Percentiles rank a stretch among this genome's conserved stretches.
Conservation (phyloP, 2,888 invertebrate species). For the Mesorhabditis sp. region DNA sequence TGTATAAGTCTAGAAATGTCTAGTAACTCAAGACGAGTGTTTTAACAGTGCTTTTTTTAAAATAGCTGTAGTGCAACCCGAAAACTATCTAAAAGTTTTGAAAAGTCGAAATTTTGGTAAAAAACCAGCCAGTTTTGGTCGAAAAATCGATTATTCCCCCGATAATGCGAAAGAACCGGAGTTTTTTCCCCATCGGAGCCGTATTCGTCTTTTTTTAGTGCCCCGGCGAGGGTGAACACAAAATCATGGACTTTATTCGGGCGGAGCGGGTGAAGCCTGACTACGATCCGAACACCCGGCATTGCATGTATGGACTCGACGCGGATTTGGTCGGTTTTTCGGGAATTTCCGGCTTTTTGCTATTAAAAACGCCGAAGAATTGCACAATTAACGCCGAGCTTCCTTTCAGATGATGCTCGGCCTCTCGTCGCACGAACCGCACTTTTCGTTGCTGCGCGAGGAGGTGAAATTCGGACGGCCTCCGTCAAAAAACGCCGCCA, state of each 20-base stretch:
- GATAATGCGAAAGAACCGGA: too few relatives aligned
- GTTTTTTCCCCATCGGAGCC: too few relatives aligned
- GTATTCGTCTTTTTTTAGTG: constrained; percentile 60
- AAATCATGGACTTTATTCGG: constrained; percentile 97
- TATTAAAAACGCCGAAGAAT: neutral
- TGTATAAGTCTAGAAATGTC: constrained; percentile 61
- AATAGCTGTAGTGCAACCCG: too few relatives aligned
- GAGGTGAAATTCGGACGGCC: constrained; percentile 68
- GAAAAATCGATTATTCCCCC: too few relatives aligned
- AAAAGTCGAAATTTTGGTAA: too few relatives aligned
- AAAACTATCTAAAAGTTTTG: too few relatives aligned
- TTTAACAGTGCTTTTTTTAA: too few relatives aligned
- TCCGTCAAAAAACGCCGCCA: constrained; percentile 14
- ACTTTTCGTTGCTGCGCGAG: constrained; percentile 88
- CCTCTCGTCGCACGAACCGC: constrained; percentile 87
- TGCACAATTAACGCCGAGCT: neutral
- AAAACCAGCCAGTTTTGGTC: too few relatives aligned
- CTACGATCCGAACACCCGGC: constrained; percentile 84
- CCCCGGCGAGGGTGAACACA: constrained; percentile 96
- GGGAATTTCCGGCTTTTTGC: constrained; percentile 4
- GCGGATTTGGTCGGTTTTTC: constrained; percentile 73
- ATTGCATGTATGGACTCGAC: constrained; percentile 93
- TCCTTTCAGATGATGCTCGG: constrained; percentile 78
- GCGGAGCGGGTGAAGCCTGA: constrained; percentile 74
- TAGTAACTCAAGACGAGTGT: too few relatives aligned